These are phyloP conservation scores for Antheraea pernyi DNA, from an alignment of 1,140 invertebrate genomes.

Conservation along the genomic window DNA sequence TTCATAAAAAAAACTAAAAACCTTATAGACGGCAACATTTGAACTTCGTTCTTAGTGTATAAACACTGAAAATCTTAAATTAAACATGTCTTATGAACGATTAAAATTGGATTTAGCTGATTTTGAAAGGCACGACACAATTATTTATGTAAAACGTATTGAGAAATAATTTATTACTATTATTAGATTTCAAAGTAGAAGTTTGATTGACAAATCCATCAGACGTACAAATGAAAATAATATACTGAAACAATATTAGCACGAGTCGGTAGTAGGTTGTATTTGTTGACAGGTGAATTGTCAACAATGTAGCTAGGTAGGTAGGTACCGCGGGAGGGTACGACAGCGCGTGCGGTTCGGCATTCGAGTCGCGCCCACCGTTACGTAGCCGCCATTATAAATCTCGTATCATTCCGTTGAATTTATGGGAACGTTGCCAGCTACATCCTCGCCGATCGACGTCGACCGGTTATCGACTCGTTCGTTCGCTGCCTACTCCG, in stretches of 20 bases:
- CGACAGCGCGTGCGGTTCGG: constrained; percentile 34
- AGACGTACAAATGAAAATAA: neutral
- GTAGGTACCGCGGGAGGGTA: constrained; percentile 20
- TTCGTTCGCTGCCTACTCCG: constrained; percentile 22
- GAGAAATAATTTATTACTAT: too few relatives aligned
- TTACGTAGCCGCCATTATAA: constrained; percentile 41
- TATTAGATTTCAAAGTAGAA: too few relatives aligned
- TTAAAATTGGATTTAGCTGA: too few relatives aligned
- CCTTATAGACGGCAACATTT: too few relatives aligned
- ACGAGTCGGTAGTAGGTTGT: neutral
- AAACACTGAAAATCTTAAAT: too few relatives aligned
- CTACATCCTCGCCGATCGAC: constrained; percentile 36
- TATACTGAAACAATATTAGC: neutral
- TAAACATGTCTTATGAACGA: too few relatives aligned
- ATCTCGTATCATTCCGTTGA: constrained; percentile 32
- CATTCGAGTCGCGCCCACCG: constrained; percentile 38
- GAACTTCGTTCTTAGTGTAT: too few relatives aligned
- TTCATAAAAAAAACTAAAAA: too few relatives aligned
- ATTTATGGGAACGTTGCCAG: constrained; percentile 46
- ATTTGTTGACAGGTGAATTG: neutral
- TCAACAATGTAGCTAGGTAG: constrained; percentile 8
- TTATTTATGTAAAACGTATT: too few relatives aligned
- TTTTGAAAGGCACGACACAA: too few relatives aligned
- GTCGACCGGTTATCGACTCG: constrained; percentile 38
- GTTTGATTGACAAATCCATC: too few relatives aligned